These are phyloP conservation scores for Leucophenga varia DNA, from an alignment of 1,140 invertebrate genomes.

Conservation along the genomic window DNA sequence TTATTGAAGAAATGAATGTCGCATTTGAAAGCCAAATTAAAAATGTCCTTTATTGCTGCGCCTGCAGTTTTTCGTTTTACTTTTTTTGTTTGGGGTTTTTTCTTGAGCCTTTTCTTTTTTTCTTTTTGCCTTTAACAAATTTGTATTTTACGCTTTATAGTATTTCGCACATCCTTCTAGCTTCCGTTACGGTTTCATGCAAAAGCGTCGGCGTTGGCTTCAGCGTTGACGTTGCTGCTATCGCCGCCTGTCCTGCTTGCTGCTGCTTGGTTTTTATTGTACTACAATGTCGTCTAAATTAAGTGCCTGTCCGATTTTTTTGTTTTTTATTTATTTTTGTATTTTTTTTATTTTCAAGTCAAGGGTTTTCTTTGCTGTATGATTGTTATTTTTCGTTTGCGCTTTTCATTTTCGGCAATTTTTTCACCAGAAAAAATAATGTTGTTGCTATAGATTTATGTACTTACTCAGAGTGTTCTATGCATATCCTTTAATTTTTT, in stretches of 20 bases:
- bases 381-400: constrained; percentile 27
- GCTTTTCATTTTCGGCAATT: too few species aligned
- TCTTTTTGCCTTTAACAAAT: constrained; percentile 30
- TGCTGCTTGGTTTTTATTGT: too few species aligned
- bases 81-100: too few species aligned
- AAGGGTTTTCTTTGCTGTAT: constrained; percentile 3
- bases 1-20: constrained; percentile 4
- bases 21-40: constrained; percentile 32
- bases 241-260: constrained; percentile 27
- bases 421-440: too few species aligned
- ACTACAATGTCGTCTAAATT: constrained; percentile 25
- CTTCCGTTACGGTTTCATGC: too few species aligned
- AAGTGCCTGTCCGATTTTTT: constrained; percentile 42
- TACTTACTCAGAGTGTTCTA: constrained; percentile 17
- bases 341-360: too few species aligned
- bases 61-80: constrained; percentile 30
- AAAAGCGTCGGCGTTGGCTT: too few species aligned
- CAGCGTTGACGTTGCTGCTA: not conserved
- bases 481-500: not conserved
- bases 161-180: constrained; percentile 46
- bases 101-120: too few species aligned
- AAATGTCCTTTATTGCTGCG: constrained; percentile 50
- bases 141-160: constrained; percentile 50
- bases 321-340: too few species aligned
- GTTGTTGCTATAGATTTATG: constrained; percentile 52